Evolutionary conservation across 2,797 vertebrate species (phyloP).

Genomic region (Enteromius mattozi): DNA sequence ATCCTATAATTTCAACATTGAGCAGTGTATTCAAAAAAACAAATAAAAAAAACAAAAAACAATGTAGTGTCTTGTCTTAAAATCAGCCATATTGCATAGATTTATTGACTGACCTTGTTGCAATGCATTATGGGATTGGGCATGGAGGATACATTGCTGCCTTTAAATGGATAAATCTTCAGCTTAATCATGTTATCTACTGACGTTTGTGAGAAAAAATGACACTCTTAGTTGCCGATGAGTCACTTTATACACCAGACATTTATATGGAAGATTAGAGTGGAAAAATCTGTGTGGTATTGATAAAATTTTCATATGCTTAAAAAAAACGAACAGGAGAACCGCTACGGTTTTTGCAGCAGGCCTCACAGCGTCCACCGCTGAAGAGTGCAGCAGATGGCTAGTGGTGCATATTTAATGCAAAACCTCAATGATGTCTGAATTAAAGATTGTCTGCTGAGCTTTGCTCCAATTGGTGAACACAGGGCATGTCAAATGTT

Average conservation of each 20-base stretch:
- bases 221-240: neutral
- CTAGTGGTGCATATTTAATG: constrained; percentile 44
- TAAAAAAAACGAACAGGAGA: neutral
- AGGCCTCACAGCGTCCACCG: constrained; percentile 17
- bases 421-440: constrained; percentile 27
- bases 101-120: neutral
- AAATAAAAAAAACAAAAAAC: neutral
- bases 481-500: constrained; percentile 14
- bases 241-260: neutral
- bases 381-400: constrained; percentile 43
- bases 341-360: neutral
- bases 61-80: neutral
- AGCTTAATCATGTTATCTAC: neutral
- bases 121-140: neutral
- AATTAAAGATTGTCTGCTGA: constrained; percentile 18
- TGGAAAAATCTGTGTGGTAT: neutral
- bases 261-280: neutral
- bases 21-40: neutral
- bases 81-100: neutral
- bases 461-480: constrained; percentile 7
- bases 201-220: neutral
- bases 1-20: neutral
- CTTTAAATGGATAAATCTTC: neutral
- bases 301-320: constrained; percentile 9
- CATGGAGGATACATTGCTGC: neutral